Evolutionary conservation across 2,888 invertebrate species (phyloP), one percentile per base, ranked within the genome.

Genomic region (Drosophila atripex): DNA sequence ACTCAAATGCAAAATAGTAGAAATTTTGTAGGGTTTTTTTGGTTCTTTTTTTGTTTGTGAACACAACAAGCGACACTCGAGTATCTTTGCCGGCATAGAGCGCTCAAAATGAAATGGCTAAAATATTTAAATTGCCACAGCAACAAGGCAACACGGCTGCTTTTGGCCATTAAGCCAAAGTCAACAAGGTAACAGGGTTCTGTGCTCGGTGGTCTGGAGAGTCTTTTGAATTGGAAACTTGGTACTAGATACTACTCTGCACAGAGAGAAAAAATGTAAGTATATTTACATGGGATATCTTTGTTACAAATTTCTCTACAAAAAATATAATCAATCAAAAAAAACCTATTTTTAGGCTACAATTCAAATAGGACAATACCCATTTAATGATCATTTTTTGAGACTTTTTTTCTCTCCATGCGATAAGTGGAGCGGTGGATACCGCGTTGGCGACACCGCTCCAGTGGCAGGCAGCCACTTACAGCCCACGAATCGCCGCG

Each of bases 101-200:
- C 28, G 9, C 47, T 71, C 45, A 76, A 80, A 80, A 80, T 75
- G 61, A 87, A 87, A 87, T 78, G 86, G 65, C 45, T 85, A 71
- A 84, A 84, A 88, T 84, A 84, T 84, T 84, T 88, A 88, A 84
- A 84, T 88, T 77, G 86, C 83, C 74, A 9, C 28, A 3, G 28
- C 28, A 60, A 72, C 70, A 76, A 77, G 77, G 71, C 76, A 86
- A 73, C 84, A 51, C 78, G 72, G 75, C 52, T 80, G 76, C 75
- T 41, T 16, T 76, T 76, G 59, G 73, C 86, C 83, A 84, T 84
- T 79, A 84, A 83, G 72, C 63, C 76, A 75, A 77, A 64, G 80
- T 78, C 74, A 87, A 82, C 85, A 85, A 83, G 87, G 49, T 49
- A 70, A 70, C 54, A 21, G 72, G 45, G 66, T 69, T 71, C 71